phyloP scores from a whole-genome alignment of 1,140 invertebrate species.

The Lethocerus indicus region DNA sequence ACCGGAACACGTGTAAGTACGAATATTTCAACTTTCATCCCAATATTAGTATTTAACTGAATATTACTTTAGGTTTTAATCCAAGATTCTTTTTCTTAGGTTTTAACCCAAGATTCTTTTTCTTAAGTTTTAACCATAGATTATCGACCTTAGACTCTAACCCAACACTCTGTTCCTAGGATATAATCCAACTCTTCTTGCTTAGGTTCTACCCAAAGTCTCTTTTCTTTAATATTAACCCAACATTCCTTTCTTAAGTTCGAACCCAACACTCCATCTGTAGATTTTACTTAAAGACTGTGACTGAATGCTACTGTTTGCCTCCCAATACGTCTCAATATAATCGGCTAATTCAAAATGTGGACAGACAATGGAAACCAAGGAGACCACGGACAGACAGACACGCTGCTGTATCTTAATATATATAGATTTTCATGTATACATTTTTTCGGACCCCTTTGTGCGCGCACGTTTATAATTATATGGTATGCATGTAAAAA shows the following conservation, averaged over 20 bases:
- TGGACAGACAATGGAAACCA: too few relatives aligned
- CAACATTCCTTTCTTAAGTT: too few relatives aligned
- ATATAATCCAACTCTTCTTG: too few relatives aligned
- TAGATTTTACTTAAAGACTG: too few relatives aligned
- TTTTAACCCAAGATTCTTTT: neutral
- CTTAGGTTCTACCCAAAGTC: too few relatives aligned
- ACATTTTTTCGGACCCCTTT: neutral
- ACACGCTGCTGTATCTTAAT: neutral
- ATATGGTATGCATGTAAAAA: neutral
- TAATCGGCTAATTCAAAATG: too few relatives aligned
- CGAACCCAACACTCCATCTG: too few relatives aligned
- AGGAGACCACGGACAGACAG: too few relatives aligned
- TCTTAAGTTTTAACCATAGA: neutral
- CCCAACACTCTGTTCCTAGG: too few relatives aligned
- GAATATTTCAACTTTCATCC: neutral
- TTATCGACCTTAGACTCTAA: neutral
- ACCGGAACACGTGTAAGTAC: slow-evolving; percentile 29
- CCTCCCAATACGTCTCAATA: too few relatives aligned
- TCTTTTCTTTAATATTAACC: too few relatives aligned
- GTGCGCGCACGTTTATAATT: neutral
- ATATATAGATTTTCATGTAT: neutral
- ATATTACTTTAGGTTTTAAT: neutral
- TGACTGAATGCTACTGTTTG: too few relatives aligned
- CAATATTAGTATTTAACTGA: neutral
- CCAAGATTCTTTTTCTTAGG: neutral